Base-by-base conservation (phyloP, 2,113 vertebrate genomes). In the Melanotaenia duboulayi region DNA sequence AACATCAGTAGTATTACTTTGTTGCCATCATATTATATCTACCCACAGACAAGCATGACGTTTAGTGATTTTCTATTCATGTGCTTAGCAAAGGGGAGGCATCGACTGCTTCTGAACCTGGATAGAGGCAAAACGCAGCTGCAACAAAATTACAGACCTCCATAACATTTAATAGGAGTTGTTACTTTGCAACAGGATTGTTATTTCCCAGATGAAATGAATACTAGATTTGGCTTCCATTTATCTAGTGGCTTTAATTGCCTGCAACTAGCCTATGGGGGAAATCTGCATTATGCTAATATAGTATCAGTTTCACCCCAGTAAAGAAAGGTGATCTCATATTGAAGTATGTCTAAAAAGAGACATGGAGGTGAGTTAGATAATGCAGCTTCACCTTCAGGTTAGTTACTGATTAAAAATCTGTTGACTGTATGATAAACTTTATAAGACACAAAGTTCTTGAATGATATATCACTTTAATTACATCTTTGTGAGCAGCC, bases 1-100 rank as follows among this genome's bases (percentile, higher is more conserved):
- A 92, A 90, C 90, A 92, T 87, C 88, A 86, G 89, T 84, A 76
- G 85, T 71, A 90, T 92, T 78, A 82, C 83, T 49, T 49, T 22
- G 60, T 22, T 76, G 61, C 66, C 74, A 58, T 72, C 32, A 75
- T 76, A 76, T 82, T 66, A 62, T 76, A 55, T 70, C 50, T 57
- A 40, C 74, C 37, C 56, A 65, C 68, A 84, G 46, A 76, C 78
- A 82, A 88, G 87, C 71, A 67, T 54, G 32, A 78, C 61, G 48
- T 70, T 73, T 59, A 79, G 69, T 59, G 65, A 70, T 84, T 85
- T 85, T 77, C 64, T 76, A 55, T 74, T 68, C 54, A 51, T 22
- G 46, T 62, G 64, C 82, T 82, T 65, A 78, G 52, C 54, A 12
- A 42, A 39, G 48, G 25, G 71, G 77, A 46, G 22, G 3, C 71